These are phyloP conservation scores for Phthorimaea operculella DNA, from an alignment of 1,140 invertebrate genomes.

Conservation along the genomic window DNA sequence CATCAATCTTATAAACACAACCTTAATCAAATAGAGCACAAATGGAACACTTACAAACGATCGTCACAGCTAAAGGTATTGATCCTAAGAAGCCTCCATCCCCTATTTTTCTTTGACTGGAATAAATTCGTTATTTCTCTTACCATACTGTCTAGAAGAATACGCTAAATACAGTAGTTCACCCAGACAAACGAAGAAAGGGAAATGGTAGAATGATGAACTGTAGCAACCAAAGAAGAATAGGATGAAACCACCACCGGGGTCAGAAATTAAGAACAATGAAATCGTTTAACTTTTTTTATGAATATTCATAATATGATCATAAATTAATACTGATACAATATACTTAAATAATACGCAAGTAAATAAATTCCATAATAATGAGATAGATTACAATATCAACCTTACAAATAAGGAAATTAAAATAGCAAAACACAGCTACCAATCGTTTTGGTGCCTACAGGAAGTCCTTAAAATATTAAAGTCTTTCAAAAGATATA, in stretches of 20 bases:
- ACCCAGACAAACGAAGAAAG: too few relatives aligned
- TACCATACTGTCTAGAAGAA: too few relatives aligned
- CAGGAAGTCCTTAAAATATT: neutral
- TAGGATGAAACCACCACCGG: neutral
- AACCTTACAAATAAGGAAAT: neutral
- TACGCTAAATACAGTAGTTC: too few relatives aligned
- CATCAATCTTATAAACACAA: neutral
- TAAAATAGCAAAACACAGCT: slow-evolving; percentile 16
- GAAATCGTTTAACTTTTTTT: neutral
- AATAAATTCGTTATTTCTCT: too few relatives aligned
- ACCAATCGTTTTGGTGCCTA: slow-evolving; percentile 6
- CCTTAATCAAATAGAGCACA: neutral
- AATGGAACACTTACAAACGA: too few relatives aligned
- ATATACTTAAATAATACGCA: slow-evolving; percentile 8
- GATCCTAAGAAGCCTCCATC: too few relatives aligned
- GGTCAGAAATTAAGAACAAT: neutral
- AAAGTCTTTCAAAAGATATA: neutral
- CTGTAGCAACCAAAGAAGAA: too few relatives aligned
- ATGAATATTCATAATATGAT: neutral
- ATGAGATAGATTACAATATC: neutral
- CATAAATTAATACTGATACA: slow-evolving; percentile 7
- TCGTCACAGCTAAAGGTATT: too few relatives aligned
- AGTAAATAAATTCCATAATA: neutral
- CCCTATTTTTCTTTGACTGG: too few relatives aligned
- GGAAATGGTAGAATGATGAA: too few relatives aligned